These are phyloP conservation scores for Plestiodon gilberti DNA, from an alignment of 2,113 vertebrate species.

Conservation along the genomic window DNA sequence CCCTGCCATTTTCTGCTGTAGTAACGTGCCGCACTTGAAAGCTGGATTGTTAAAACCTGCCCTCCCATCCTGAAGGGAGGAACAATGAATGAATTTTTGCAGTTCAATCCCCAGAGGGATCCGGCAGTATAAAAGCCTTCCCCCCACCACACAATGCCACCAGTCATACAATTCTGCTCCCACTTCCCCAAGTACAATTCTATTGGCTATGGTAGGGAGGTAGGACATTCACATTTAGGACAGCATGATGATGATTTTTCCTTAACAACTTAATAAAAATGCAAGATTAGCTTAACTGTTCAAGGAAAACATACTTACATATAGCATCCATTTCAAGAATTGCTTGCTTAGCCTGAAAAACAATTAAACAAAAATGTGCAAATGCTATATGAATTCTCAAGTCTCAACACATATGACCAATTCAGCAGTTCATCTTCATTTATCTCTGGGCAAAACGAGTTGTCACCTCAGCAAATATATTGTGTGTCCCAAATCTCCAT, in stretches of 20 bases:
- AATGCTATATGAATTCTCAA: not conserved
- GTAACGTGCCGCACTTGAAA: too few species aligned
- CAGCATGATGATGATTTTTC: not conserved
- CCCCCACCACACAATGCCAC: not conserved
- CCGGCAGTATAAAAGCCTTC: not conserved
- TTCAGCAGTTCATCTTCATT: not conserved
- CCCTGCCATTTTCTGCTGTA: not conserved
- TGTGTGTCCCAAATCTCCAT: not conserved
- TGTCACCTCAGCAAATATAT: not conserved
- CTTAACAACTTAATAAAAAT: not conserved
- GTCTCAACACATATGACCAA: not conserved
- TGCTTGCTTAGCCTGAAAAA: slow-evolving; percentile 94
- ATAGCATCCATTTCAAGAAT: slow-evolving; percentile 98
- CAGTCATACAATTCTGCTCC: not conserved
- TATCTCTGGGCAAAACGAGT: not conserved
- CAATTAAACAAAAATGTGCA: slow-evolving; percentile 42
- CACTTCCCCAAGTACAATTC: not conserved
- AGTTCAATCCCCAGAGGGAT: not conserved
- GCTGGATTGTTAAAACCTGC: not conserved
- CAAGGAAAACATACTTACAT: slow-evolving; percentile 82
- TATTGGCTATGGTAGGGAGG: not conserved
- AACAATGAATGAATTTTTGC: not conserved
- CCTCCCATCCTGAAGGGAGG: not conserved
- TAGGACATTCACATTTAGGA: not conserved
- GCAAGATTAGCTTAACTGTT: not conserved